Evolutionary conservation across 2,797 vertebrate genomes (phyloP).

Genomic region (Vultur gryphus): DNA sequence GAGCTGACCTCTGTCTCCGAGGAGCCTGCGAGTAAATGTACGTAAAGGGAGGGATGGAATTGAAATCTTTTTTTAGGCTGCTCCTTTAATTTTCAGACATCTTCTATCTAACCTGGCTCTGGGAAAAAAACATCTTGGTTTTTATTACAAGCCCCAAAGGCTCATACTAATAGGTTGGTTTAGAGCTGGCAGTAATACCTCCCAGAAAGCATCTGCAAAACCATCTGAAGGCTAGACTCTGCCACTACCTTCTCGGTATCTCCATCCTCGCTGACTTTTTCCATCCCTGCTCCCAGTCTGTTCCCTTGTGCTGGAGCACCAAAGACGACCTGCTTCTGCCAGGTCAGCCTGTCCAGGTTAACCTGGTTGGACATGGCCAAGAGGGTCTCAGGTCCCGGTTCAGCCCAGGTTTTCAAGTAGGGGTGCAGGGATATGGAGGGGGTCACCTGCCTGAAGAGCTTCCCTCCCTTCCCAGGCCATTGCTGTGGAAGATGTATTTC

Average conservation of each 20-base stretch:
- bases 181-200: slow-evolving; percentile 28
- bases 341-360: neutral
- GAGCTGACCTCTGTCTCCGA: neutral
- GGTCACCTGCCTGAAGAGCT: neutral
- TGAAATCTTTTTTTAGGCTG: neutral
- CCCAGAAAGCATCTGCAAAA: neutral
- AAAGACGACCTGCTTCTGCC: neutral
- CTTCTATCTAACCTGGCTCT: neutral
- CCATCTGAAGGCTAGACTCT: neutral
- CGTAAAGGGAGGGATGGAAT: neutral
- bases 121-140: neutral
- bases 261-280: neutral
- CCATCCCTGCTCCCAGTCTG: neutral
- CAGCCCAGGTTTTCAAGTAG: neutral
- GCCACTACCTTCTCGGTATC: neutral
- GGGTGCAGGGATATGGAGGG: neutral
- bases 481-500: neutral
- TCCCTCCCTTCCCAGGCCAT: neutral
- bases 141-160: slow-evolving; percentile 43
- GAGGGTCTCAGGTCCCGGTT: neutral
- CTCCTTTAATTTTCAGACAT: slow-evolving; percentile 61
- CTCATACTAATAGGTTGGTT: slow-evolving; percentile 29
- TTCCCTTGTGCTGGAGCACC: neutral
- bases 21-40: neutral
- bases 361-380: neutral